Percentiles rank a stretch among this genome's conserved stretches.
Conservation (phyloP, 1,140 invertebrate genomes). For the Caenorhabditis remanei region DNA sequence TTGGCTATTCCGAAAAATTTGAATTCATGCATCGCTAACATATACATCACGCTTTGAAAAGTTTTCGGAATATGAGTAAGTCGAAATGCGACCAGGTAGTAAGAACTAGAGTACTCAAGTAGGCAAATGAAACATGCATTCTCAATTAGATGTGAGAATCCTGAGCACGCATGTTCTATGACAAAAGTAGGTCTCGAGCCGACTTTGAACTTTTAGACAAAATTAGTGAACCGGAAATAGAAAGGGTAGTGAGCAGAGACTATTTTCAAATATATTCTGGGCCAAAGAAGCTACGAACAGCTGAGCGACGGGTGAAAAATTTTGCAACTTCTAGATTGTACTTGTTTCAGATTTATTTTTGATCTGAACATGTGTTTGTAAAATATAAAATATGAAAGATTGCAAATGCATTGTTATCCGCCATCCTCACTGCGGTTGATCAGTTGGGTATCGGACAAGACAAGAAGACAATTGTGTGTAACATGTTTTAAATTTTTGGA, state of each 20-base stretch:
- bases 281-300: no score
- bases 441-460: constrained; percentile 10
- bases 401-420: not conserved
- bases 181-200: not conserved
- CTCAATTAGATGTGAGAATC: constrained; percentile 41
- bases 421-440: constrained; percentile 9
- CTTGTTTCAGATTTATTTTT: no score
- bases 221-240: not conserved
- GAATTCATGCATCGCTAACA: not conserved
- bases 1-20: no score
- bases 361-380: not conserved
- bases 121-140: constrained; percentile 35
- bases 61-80: not conserved
- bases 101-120: not conserved
- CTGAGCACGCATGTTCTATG: constrained; percentile 14
- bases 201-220: not conserved
- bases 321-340: no score
- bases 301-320: no score
- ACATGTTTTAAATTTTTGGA: constrained; percentile 52
- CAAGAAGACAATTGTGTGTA: constrained; percentile 49
- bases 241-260: not conserved
- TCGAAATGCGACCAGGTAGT: not conserved
- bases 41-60: not conserved
- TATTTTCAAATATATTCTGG: not conserved
- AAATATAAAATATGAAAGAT: constrained; percentile 6